These are phyloP conservation scores for Bathynomus jamesi DNA, from an alignment of 1,140 invertebrate genomes.

Conservation along the genomic window DNA sequence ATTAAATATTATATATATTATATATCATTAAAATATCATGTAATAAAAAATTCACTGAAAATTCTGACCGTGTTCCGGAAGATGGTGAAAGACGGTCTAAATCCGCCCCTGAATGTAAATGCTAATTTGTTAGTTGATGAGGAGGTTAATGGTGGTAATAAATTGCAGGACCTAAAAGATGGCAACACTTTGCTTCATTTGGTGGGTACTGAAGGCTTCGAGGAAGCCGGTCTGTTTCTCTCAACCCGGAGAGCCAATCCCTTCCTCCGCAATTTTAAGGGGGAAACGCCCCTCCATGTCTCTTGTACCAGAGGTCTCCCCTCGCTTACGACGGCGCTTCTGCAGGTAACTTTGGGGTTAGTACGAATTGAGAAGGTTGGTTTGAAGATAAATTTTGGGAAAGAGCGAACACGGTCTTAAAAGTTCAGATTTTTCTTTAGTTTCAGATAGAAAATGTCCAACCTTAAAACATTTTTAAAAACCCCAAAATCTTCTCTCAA, in stretches of 20 bases:
- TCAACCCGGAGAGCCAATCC: conserved; percentile 49
- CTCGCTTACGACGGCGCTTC: conserved; percentile 51
- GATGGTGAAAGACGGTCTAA: too few species aligned
- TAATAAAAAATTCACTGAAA: too few species aligned
- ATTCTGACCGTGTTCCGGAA: too few species aligned
- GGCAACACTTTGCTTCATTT: conserved; percentile 70
- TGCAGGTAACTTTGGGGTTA: conserved; percentile 19
- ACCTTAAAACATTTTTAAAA: too few species aligned
- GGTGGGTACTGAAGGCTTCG: conserved; percentile 52
- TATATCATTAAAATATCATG: too few species aligned
- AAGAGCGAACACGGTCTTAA: background rate
- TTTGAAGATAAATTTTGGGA: background rate
- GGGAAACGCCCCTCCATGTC: conserved; percentile 57
- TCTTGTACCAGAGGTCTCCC: conserved; percentile 44
- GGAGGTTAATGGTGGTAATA: too few species aligned
- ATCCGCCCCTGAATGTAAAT: too few species aligned
- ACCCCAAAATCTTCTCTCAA: too few species aligned
- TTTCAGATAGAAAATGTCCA: too few species aligned
- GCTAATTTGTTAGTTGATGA: too few species aligned
- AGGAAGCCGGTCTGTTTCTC: conserved; percentile 71
- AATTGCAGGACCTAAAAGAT: conserved; percentile 39
- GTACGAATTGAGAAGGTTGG: background rate
- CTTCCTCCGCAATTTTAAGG: conserved; percentile 51
- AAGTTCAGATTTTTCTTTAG: too few species aligned
- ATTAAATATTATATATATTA: too few species aligned